Evolutionary conservation across 2,888 invertebrate genomes (phyloP).

Genomic region (Tenthredo livida): DNA sequence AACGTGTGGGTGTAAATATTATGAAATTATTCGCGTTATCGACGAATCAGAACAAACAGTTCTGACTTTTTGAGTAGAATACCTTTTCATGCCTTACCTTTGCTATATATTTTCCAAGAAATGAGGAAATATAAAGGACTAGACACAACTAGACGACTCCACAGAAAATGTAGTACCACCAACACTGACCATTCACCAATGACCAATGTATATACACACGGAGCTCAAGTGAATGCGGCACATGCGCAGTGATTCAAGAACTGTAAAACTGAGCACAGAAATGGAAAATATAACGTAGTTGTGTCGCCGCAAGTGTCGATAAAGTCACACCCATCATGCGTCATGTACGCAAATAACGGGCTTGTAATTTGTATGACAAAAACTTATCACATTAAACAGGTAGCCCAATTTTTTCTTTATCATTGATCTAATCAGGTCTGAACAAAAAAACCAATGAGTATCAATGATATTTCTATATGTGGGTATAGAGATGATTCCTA

Average conservation of each 20-base stretch:
- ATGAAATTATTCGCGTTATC: background rate
- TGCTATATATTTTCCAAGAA: background rate
- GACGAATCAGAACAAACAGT: background rate
- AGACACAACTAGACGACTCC: background rate
- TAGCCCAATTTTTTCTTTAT: background rate
- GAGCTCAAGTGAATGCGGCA: background rate
- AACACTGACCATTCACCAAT: background rate
- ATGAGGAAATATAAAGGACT: background rate
- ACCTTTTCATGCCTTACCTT: background rate
- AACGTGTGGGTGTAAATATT: no score
- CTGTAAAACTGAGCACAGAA: background rate
- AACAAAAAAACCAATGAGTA: background rate
- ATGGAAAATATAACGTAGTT: background rate
- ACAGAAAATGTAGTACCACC: background rate
- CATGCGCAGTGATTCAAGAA: constrained; percentile 16
- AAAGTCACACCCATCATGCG: background rate
- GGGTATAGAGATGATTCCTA: background rate
- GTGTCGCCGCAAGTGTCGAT: background rate
- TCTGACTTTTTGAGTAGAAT: background rate
- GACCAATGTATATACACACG: background rate
- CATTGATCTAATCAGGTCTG: background rate
- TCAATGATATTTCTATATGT: background rate
- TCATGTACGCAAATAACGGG: background rate
- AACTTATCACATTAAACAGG: background rate
- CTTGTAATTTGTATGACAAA: background rate